Evolutionary conservation across 1,140 invertebrate species (phyloP), one percentile per base, ranked within the genome.

Genomic region (Leucophenga varia): DNA sequence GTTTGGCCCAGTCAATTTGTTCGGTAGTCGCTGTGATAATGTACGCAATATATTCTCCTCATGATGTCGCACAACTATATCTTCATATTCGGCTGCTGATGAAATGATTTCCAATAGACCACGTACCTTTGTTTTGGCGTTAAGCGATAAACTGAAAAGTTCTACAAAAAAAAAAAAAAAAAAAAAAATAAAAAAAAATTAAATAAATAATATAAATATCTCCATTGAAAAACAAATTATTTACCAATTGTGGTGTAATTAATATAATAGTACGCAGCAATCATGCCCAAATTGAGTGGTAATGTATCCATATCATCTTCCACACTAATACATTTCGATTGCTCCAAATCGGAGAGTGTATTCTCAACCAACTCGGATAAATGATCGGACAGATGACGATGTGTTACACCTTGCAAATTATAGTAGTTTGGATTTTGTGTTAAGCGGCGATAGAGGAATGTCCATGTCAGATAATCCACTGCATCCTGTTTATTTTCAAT

Each of bases 361-460:
- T 87, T 93, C 76, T 99, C 97, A 3, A 99, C 96, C 28, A 99
- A 72, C 78, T 99, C 97, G 0, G 97, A 99, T 18, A 99, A 78
- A 79, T 98, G 95, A 81, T 99, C 97, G 0, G 96, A 99, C 19
- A 99, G 78, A 80, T 99, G 96, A 38, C 87, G 84, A 79, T 99
- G 95, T 1, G 94, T 95, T 2, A 98, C 91, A 8, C 94, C 94
- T 75, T 98, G 95, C 12, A 99, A 78, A 74, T 97, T 97, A 76
- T 99, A 99, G 73, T 99, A 99, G 77, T 99, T 99, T 7, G 97
- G 97, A 81, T 99, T 99, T 77, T 98, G 95, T 1, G 97, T 98
- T 63, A 99, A 85, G 49, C 97, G 78, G 12, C 96, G 81, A 72
- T 99, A 99, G 0, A 99, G 77, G 79, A 99, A 97, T 1, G 96